phyloP scores from a whole-genome alignment of 2,797 vertebrate species.

The Distichodus sexfasciatus region DNA sequence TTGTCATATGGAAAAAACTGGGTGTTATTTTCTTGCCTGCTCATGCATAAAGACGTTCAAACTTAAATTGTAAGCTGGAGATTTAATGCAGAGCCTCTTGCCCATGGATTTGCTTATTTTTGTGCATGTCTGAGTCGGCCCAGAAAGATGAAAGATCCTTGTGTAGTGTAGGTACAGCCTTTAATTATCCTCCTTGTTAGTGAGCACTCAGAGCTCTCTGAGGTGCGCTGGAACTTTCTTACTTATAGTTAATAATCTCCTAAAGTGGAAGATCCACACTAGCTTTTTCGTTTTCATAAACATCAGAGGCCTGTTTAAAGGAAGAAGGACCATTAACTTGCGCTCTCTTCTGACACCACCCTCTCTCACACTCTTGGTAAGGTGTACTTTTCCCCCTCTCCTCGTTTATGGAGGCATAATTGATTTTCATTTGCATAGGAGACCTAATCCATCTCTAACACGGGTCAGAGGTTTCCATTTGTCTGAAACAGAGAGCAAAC shows the following conservation, averaged over 20 bases:
- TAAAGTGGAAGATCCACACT: constrained; percentile 33
- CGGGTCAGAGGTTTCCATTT: constrained; percentile 23
- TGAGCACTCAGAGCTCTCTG: constrained; percentile 15
- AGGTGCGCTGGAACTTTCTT: constrained; percentile 29
- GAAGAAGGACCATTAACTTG: neutral
- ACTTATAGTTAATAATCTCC: constrained; percentile 37
- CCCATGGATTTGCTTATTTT: constrained; percentile 3
- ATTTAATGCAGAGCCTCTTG: constrained; percentile 31
- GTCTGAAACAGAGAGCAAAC: constrained; percentile 30
- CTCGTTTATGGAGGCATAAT: constrained; percentile 20
- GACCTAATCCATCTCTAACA: constrained; percentile 17
- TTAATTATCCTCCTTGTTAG: constrained; percentile 30
- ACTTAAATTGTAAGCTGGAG: neutral
- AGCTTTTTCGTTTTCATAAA: constrained; percentile 21
- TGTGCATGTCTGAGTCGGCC: neutral
- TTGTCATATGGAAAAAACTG: constrained; percentile 26
- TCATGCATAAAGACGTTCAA: constrained; percentile 24
- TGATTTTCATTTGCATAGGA: constrained; percentile 40
- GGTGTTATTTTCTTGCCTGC: constrained; percentile 12
- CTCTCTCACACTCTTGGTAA: constrained; percentile 25
- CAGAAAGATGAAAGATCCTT: constrained; percentile 29
- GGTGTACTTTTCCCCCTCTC: constrained; percentile 18
- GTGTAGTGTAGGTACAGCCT: constrained; percentile 19
- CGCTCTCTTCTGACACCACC: constrained; percentile 9
- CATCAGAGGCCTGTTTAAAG: constrained; percentile 33